Conservation (phyloP, 2,113 vertebrate genomes). For the Tauraco erythrolophus region DNA sequence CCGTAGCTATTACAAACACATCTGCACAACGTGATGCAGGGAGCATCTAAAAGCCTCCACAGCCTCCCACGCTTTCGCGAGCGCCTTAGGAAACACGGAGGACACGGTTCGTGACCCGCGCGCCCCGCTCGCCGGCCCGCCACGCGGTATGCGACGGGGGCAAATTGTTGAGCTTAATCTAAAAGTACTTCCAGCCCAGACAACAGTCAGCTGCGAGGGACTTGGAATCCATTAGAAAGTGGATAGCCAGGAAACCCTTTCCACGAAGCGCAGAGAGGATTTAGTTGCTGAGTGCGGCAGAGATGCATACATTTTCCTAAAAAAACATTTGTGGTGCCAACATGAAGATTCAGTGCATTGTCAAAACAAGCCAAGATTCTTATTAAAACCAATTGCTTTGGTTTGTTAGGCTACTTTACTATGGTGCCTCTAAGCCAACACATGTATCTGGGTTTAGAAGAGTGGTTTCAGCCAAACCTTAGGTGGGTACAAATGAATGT, state of each 20-base stretch:
- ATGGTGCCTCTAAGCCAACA: slow-evolving; percentile 43
- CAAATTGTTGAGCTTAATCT: neutral
- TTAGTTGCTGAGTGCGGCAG: slow-evolving; percentile 55
- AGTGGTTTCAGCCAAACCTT: slow-evolving; percentile 20
- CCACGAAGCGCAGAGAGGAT: slow-evolving; percentile 30
- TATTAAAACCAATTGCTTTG: slow-evolving; percentile 69
- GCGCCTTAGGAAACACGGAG: fast-evolving
- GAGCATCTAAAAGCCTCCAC: neutral
- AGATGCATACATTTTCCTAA: slow-evolving; percentile 62
- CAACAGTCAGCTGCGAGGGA: slow-evolving; percentile 25
- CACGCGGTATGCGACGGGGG: fast-evolving
- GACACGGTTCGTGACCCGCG: fast-evolving
- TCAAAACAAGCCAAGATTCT: slow-evolving; percentile 64
- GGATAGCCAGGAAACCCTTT: slow-evolving; percentile 58
- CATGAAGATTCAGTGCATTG: slow-evolving; percentile 51
- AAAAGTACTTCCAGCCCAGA: slow-evolving; percentile 25
- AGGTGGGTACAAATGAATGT: slow-evolving; percentile 18
- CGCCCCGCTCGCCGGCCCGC: fast-evolving
- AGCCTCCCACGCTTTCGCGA: neutral
- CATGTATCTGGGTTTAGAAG: slow-evolving; percentile 29
- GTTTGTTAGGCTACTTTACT: slow-evolving; percentile 52
- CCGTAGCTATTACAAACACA: neutral
- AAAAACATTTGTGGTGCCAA: neutral
- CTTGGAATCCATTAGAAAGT: slow-evolving; percentile 8
- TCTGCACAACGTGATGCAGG: neutral